These are phyloP conservation scores for Machimus rusticus DNA, from an alignment of 2,888 invertebrate genomes.

Conservation along the genomic window DNA sequence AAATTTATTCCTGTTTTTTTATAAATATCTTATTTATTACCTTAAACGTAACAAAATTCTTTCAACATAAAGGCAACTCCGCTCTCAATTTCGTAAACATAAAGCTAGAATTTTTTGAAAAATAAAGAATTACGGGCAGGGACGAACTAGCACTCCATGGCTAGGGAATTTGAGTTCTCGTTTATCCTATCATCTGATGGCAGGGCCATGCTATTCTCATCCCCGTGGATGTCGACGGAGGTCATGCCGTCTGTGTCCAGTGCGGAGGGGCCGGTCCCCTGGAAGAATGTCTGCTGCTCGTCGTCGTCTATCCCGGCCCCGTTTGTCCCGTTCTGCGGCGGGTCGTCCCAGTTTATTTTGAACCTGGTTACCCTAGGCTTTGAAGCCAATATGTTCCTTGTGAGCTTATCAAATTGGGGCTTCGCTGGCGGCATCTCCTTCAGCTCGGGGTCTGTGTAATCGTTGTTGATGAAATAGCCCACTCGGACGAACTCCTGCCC, in stretches of 20 bases:
- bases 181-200: slow-evolving; percentile 59
- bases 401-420: slow-evolving; percentile 92
- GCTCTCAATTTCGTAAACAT: not conserved
- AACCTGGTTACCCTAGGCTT: slow-evolving; percentile 95
- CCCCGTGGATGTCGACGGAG: slow-evolving; percentile 50
- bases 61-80: not conserved
- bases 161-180: slow-evolving; percentile 63
- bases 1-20: not conserved
- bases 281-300: slow-evolving; percentile 47
- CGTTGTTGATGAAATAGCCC: slow-evolving; percentile 98
- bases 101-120: not conserved
- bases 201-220: slow-evolving; percentile 60
- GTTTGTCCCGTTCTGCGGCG: slow-evolving; percentile 61
- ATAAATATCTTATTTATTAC: slow-evolving; percentile 36
- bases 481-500: slow-evolving; percentile 95
- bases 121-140: not conserved
- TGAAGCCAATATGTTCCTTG: slow-evolving; percentile 71
- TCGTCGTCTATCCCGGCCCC: slow-evolving; percentile 52
- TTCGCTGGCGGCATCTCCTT: slow-evolving; percentile 92
- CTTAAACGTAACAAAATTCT: slow-evolving; percentile 13
- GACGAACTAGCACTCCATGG: slow-evolving; percentile 61
- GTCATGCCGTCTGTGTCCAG: slow-evolving; percentile 18
- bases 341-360: slow-evolving; percentile 96
- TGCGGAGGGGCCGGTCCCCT: slow-evolving; percentile 50
- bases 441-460: slow-evolving; percentile 91